Percentiles rank a stretch among this genome's conserved stretches.
These are phyloP conservation scores for Brenthis daphne DNA, from an alignment of 2,888 invertebrate species.

Conservation along the genomic window DNA sequence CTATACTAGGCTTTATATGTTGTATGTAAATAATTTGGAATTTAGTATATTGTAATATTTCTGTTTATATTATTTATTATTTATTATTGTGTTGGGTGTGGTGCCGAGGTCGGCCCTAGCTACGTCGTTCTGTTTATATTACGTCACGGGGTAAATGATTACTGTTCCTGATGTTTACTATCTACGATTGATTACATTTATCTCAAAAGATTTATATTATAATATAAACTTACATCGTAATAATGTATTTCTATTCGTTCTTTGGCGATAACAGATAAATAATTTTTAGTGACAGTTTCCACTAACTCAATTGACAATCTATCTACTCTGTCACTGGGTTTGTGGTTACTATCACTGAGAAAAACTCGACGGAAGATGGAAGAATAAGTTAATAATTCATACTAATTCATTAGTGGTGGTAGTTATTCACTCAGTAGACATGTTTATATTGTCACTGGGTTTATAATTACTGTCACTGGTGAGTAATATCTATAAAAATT, in stretches of 20 bases:
- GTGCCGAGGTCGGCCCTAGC: too few relatives aligned
- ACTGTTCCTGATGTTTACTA: neutral
- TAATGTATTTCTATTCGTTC: too few relatives aligned
- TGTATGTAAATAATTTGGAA: too few relatives aligned
- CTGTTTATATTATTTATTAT: slow-evolving; percentile 18
- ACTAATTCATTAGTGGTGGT: neutral
- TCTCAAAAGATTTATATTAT: too few relatives aligned
- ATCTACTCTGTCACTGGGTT: slow-evolving; percentile 41
- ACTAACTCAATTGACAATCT: slow-evolving; percentile 36
- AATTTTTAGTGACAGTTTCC: slow-evolving; percentile 11
- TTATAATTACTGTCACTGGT: slow-evolving; percentile 35
- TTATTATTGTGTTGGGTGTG: too few relatives aligned
- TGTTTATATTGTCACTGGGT: slow-evolving; percentile 37
- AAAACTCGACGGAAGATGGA: neutral
- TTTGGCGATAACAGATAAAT: too few relatives aligned
- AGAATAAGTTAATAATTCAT: neutral
- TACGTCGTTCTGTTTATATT: slow-evolving; percentile 9
- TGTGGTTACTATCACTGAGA: slow-evolving; percentile 36
- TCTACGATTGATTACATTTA: too few relatives aligned
- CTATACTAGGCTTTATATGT: too few relatives aligned
- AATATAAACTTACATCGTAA: too few relatives aligned
- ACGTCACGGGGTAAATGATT: slow-evolving; percentile 26
- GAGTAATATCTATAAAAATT: neutral
- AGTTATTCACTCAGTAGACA: slow-evolving; percentile 40
- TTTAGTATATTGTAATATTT: too few relatives aligned